These are phyloP conservation scores for Cactoblastis cactorum DNA, from an alignment of 2,888 invertebrate species.

Conservation along the genomic window DNA sequence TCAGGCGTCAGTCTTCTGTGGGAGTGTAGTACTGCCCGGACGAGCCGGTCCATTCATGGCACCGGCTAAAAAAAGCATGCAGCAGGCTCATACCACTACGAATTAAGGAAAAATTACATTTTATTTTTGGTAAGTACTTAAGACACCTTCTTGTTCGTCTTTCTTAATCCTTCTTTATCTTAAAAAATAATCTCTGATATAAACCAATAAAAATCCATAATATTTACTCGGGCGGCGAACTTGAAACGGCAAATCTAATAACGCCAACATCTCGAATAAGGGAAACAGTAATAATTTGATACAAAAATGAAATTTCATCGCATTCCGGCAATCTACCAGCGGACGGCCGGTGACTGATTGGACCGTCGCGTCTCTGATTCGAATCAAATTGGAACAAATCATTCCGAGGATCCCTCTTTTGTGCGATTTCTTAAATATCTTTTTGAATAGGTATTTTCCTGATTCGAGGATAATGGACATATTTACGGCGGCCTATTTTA, in stretches of 20 bases:
- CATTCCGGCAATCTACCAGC: not conserved
- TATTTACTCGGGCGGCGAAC: not conserved
- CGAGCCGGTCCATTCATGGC: no score
- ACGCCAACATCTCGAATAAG: not conserved
- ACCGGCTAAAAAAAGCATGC: no score
- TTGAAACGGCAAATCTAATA: not conserved
- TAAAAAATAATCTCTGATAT: not conserved
- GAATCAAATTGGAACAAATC: constrained; percentile 9
- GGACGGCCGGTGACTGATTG: constrained; percentile 3
- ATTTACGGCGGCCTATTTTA: not conserved
- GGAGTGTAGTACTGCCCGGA: no score
- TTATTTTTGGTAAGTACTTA: no score
- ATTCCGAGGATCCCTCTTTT: not conserved
- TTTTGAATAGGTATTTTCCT: not conserved
- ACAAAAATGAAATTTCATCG: not conserved
- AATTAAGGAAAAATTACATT: no score
- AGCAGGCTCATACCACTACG: no score
- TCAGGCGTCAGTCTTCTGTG: no score
- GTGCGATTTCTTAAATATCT: not conserved
- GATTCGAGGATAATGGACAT: not conserved
- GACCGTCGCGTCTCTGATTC: not conserved
- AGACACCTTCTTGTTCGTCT: no score
- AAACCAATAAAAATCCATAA: not conserved
- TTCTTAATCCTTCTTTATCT: not conserved
- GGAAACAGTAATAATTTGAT: not conserved